Evolutionary conservation across 2,797 vertebrate genomes (phyloP).

Genomic region (Girardinus metallicus): DNA sequence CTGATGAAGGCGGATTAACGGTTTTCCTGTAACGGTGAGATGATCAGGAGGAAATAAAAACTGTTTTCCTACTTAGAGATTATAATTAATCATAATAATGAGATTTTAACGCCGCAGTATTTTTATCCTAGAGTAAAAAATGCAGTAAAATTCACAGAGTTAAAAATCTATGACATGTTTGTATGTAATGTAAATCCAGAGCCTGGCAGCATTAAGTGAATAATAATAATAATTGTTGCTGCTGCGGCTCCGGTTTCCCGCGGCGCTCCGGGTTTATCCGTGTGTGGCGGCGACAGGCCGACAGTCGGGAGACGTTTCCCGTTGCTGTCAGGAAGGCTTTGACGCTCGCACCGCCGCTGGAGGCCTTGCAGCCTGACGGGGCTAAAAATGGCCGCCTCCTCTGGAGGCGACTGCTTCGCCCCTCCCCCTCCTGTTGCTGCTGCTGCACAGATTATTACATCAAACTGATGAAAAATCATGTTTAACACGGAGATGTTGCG

Average conservation of each 20-base stretch:
- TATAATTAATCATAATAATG: background rate
- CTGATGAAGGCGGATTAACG: no score
- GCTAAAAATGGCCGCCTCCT: slow-evolving; percentile 35
- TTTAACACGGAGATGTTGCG: background rate
- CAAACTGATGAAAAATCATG: background rate
- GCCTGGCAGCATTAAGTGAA: no score
- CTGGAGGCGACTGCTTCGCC: slow-evolving; percentile 14
- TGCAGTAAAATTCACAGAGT: no score
- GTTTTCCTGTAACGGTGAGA: no score
- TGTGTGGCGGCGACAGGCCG: slow-evolving; percentile 13
- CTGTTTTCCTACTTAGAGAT: no score
- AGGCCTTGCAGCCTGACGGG: slow-evolving; percentile 30
- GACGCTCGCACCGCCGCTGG: slow-evolving; percentile 15
- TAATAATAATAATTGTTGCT: no score
- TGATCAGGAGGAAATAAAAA: no score
- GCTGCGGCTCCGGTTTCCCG: no score
- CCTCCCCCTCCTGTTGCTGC: background rate
- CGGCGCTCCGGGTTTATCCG: background rate
- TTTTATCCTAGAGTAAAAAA: background rate
- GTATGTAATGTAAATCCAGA: background rate
- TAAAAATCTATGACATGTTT: background rate
- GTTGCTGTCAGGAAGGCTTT: slow-evolving; percentile 11
- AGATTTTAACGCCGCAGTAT: background rate
- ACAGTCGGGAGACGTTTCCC: slow-evolving; percentile 24
- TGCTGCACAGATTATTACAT: background rate